Percentiles rank a stretch among this genome's conserved stretches.
Evolutionary conservation across 1,140 invertebrate species (phyloP).

Genomic region (Drosophila kanapiae): DNA sequence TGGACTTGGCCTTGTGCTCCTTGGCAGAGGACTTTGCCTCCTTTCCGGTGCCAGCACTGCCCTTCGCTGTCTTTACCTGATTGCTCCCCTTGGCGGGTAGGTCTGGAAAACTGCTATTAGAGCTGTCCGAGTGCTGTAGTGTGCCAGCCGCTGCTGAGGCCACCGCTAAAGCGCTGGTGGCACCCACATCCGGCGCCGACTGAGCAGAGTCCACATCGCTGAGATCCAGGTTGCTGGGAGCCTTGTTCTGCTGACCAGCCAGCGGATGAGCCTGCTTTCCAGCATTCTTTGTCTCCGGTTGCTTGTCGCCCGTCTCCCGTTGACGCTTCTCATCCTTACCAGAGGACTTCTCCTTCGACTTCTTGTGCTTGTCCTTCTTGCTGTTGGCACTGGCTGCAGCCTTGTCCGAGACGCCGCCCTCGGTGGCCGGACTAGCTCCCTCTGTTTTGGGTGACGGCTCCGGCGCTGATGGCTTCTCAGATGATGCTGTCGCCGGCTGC

Average conservation of each 20-base stretch:
- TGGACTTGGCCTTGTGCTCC: constrained; percentile 64
- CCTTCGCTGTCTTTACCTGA: constrained; percentile 51
- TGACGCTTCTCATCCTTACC: constrained; percentile 82
- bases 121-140: constrained; percentile 82
- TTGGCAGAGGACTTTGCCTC: constrained; percentile 54
- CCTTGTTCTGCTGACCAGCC: constrained; percentile 43
- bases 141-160: constrained; percentile 78
- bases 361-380: constrained; percentile 76
- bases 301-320: constrained; percentile 45
- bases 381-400: constrained; percentile 20
- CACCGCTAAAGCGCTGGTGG: constrained; percentile 56
- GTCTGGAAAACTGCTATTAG: constrained; percentile 83
- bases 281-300: constrained; percentile 41
- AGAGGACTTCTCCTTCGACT: constrained; percentile 67
- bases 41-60: constrained; percentile 19
- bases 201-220: constrained; percentile 77
- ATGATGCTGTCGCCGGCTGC: constrained; percentile 1
- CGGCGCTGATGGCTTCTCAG: constrained; percentile 26
- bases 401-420: constrained; percentile 24
- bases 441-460: constrained; percentile 55
- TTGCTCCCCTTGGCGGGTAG: constrained; percentile 57
- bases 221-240: constrained; percentile 70
- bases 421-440: constrained; percentile 27
- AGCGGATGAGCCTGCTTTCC: constrained; percentile 26
- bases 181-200: constrained; percentile 64